Base-by-base conservation (phyloP, 2,797 vertebrate species). In the Columba guinea region DNA sequence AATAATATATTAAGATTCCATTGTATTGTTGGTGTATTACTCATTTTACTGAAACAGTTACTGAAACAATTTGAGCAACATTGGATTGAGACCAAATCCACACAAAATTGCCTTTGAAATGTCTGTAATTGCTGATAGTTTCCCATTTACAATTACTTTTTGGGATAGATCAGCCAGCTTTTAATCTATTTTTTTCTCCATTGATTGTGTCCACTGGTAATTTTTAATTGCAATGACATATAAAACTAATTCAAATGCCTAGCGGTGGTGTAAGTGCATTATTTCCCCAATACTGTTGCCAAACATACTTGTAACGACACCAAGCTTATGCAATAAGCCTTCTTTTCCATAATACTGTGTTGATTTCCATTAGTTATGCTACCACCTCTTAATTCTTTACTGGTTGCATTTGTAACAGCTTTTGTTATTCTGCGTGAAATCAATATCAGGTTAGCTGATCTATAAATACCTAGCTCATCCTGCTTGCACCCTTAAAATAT, bases 161-260 rank as follows among this genome's bases (percentile, higher is more conserved):
- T 32, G 49, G 37, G 48, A 44, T 59, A 89, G 67, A 84, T 87
- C 46, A 80, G 34, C 28, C 37, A 62, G 53, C 41, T 92, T 87
- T 94, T 68, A 83, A 92, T 91, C 58, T 87, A 24, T 83, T 95
- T 92, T 90, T 48, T 92, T 89, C 53, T 64, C 35, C 63, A 44
- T 90, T 93, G 90, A 92, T 95, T 80, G 83, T 9, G 60, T 83
- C 64, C 39, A 52, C 81, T 75, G 87, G 89, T 92, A 92, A 94
- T 95, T 95, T 91, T 94, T 91, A 95, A 87, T 93, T 95, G 81
- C 60, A 95, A 87, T 83, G 75, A 62, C 87, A 74, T 64, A 58
- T 95, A 87, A 89, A 90, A 91, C 75, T 94, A 87, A 90, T 76
- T 87, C 46, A 94, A 93, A 59, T 93, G 76, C 62, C 44, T 68